Base-by-base conservation (phyloP, 2,797 vertebrate species). In the Moxostoma hubbsi region DNA sequence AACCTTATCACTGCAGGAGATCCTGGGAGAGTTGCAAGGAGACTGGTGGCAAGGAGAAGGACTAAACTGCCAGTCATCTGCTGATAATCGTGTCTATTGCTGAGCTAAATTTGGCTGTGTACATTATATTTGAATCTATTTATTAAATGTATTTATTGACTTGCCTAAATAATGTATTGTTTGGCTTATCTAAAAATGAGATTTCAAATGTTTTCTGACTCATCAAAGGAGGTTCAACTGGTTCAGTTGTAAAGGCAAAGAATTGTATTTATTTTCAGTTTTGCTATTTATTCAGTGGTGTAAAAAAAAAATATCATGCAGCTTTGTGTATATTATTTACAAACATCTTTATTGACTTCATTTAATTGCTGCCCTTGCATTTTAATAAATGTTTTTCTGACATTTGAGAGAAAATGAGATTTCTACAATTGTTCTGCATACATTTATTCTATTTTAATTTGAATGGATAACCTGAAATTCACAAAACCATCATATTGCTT, bases 21-120 rank as follows among this genome's bases (percentile, higher is more conserved):
- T 94, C 12, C 81, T 94, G 77, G 87, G 83, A 9, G 93, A 91
- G 83, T 80, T 94, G 78, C 79, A 91, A 0, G 90, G 92, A 68
- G 89, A 86, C 54, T 93, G 91, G 89, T 66, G 90, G 81, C 90
- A 87, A 47, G 89, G 86, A 58, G 82, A 85, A 0, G 75, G 75
- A 50, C 81, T 76, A 53, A 82, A 84, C 8, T 63, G 43, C 62
- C 78, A 75, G 5, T 7, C 9, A 0, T 2, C 72, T 12, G 77
- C 68, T 15, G 84, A 87, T 0, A 81, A 86, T 57, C 46, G 50
- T 1, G 11, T 83, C 53, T 84, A 85, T 77, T 86, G 70, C 49
- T 90, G 55, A 90, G 11, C 51, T 16, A 36, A 72, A 46, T 13
- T 11, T 54, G 7, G 55, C 62, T 10, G 51, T n/a, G 46, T 71